A percentile compares a stretch with the other conserved stretches of the same genome.
phyloP scores from a whole-genome alignment of 2,888 invertebrate species.

The Aphidoletes aphidimyza region DNA sequence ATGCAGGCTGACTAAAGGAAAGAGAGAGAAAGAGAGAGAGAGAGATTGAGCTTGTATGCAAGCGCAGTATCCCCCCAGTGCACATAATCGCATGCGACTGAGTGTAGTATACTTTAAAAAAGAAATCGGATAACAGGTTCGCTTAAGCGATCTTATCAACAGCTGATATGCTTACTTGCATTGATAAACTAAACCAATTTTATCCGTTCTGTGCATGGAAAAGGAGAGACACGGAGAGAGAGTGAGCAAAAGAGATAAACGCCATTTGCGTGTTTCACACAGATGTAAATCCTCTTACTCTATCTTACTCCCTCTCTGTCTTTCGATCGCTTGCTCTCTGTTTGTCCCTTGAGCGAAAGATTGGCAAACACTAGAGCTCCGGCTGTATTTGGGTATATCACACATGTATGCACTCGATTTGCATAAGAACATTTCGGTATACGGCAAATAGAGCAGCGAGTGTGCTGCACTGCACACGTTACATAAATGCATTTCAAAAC shows the following conservation, averaged over 20 bases:
- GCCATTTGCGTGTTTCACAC: conserved; percentile 1
- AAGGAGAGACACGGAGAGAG: background rate
- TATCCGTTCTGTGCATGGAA: background rate
- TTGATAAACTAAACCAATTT: conserved; percentile 33
- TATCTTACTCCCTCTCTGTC: too few relatives aligned
- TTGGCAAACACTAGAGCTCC: too few relatives aligned
- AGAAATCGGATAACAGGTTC: conserved; percentile 27
- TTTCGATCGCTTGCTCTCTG: too few relatives aligned
- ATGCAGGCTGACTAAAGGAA: too few relatives aligned
- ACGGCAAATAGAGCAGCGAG: background rate
- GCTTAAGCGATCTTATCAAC: conserved; percentile 38
- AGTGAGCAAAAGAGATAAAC: background rate
- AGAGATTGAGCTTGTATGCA: too few relatives aligned
- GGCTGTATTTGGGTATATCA: background rate
- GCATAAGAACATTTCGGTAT: background rate
- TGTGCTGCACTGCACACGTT: background rate
- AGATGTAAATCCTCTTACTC: background rate
- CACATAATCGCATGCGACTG: background rate
- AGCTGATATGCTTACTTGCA: conserved; percentile 39
- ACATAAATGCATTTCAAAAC: background rate
- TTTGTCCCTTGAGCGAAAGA: too few relatives aligned
- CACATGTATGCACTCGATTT: background rate
- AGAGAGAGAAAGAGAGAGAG: too few relatives aligned
- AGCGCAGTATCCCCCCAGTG: too few relatives aligned
- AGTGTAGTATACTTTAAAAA: background rate